A percentile compares a stretch with the other conserved stretches of the same genome.
Evolutionary conservation across 2,113 vertebrate species (phyloP).

Genomic region (Rhineura floridana): DNA sequence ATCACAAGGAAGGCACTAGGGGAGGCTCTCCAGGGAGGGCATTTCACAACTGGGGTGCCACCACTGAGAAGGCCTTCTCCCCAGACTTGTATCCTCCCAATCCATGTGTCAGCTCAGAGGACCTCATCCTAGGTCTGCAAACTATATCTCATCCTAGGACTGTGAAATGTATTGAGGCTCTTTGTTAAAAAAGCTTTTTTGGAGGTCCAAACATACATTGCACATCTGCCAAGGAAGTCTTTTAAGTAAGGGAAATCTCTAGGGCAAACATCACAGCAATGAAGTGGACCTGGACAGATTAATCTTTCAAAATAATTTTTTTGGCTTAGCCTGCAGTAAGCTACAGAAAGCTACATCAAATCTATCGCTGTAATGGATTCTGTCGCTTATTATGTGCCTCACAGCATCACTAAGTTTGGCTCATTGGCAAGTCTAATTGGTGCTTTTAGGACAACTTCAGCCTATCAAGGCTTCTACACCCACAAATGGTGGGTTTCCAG

Average conservation of each 20-base stretch:
- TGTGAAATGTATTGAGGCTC: no score
- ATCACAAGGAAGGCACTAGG: no score
- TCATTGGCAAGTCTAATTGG: conserved; percentile 48
- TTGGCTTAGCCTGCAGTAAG: accelerated
- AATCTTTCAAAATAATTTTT: neutral
- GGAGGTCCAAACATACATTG: neutral
- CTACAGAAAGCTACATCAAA: conserved; percentile 15
- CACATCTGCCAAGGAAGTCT: neutral
- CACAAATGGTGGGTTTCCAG: conserved; percentile 37
- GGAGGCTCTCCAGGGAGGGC: no score
- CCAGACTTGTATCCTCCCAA: no score
- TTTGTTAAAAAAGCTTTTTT: neutral
- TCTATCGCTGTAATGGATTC: accelerated
- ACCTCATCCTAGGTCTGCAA: no score
- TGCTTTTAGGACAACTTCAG: conserved; percentile 45
- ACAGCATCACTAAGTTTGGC: conserved; percentile 37
- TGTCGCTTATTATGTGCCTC: conserved; percentile 23
- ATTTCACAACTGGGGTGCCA: no score
- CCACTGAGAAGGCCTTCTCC: no score
- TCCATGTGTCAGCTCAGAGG: no score
- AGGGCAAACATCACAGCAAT: neutral
- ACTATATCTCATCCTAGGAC: no score
- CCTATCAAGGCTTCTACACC: conserved; percentile 44
- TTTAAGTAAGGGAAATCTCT: neutral
- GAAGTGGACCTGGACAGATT: neutral